A percentile compares a stretch with the other conserved stretches of the same genome.
These are phyloP conservation scores for Epistrophella euchroma DNA, from an alignment of 2,888 invertebrate genomes.

Conservation along the genomic window DNA sequence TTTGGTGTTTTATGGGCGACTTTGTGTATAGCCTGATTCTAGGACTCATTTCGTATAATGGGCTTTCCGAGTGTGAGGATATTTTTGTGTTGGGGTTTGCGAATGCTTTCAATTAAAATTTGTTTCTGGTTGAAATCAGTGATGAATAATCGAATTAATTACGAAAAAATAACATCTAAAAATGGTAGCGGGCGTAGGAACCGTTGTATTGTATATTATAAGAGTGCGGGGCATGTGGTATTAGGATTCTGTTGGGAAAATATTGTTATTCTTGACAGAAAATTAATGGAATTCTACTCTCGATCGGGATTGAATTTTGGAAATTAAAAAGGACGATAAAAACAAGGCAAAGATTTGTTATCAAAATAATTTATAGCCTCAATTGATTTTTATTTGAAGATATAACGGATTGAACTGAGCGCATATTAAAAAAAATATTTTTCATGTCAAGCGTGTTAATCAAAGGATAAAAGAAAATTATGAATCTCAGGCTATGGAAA, in stretches of 20 bases:
- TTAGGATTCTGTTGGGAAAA: conserved; percentile 2
- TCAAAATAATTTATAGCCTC: conserved; percentile 63
- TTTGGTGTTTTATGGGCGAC: conserved; percentile 39
- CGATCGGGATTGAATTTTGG: conserved; percentile 64
- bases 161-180: conserved; percentile 68
- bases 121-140: conserved; percentile 82
- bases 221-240: no score
- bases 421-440: conserved; percentile 44
- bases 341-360: conserved; percentile 24
- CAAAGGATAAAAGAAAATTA: background rate
- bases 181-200: conserved; percentile 30
- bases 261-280: conserved; percentile 66
- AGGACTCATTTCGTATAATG: conserved; percentile 6
- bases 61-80: conserved; percentile 9
- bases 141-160: conserved; percentile 84
- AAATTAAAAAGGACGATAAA: conserved; percentile 20
- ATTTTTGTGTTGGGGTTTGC: conserved; percentile 27
- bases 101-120: conserved; percentile 81
- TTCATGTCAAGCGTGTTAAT: background rate
- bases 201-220: conserved; percentile 28
- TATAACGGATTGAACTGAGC: conserved; percentile 41
- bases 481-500: background rate
- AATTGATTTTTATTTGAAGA: background rate
- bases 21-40: conserved; percentile 29
- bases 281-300: conserved; percentile 69